These are phyloP conservation scores for Osmoderma eremita DNA, from an alignment of 2,888 invertebrate species.

Conservation along the genomic window DNA sequence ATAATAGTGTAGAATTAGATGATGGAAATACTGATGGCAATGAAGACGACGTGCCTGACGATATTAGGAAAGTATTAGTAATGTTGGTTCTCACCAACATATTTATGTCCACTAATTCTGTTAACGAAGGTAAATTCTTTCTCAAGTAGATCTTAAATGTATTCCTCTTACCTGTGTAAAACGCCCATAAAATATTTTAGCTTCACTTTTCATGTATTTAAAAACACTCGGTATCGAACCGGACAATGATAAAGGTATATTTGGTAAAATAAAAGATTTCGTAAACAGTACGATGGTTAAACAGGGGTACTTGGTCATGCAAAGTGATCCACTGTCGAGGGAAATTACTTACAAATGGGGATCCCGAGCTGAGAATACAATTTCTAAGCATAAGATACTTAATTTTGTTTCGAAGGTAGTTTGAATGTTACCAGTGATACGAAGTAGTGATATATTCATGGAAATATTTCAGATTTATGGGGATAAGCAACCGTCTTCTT, in stretches of 20 bases:
- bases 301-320: constrained; percentile 10
- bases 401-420: constrained; percentile 15
- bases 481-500: constrained; percentile 22
- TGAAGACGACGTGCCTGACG: neutral
- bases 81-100: constrained; percentile 19
- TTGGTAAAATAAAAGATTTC: constrained; percentile 21
- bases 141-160: too few species aligned
- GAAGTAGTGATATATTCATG: too few species aligned
- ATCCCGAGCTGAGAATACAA: constrained; percentile 5
- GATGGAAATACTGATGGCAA: neutral
- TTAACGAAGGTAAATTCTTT: constrained; percentile 21
- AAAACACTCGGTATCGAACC: neutral
- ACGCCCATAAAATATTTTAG: constrained; percentile 13
- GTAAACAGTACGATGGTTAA: constrained; percentile 20
- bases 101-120: constrained; percentile 24
- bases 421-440: too few species aligned
- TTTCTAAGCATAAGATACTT: constrained; percentile 25
- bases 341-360: constrained; percentile 19
- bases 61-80: constrained; percentile 22
- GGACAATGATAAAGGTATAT: constrained; percentile 8
- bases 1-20: neutral
- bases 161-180: too few species aligned
- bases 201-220: constrained; percentile 2
- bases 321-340: constrained; percentile 12
- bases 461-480: constrained; percentile 19